Percentiles rank a stretch among this genome's conserved stretches.
These are phyloP conservation scores for Aythya baeri DNA, from an alignment of 2,113 vertebrate genomes.

Conservation along the genomic window DNA sequence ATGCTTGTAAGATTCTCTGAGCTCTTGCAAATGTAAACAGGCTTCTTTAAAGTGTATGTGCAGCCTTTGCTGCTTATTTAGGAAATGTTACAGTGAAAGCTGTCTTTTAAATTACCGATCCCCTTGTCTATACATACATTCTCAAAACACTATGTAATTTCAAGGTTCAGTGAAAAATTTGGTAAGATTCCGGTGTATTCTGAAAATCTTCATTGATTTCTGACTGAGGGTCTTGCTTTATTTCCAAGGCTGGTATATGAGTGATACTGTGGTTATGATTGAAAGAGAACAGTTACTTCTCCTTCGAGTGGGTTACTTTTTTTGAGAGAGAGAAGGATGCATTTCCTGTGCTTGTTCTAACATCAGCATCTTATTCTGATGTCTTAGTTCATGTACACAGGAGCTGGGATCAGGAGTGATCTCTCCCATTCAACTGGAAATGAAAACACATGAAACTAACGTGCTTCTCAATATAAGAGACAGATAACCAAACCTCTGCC, in stretches of 20 bases:
- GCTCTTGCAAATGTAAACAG: neutral
- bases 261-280: neutral
- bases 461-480: neutral
- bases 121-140: neutral
- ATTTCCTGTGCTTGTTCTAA: neutral
- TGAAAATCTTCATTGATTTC: neutral
- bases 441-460: rapidly evolving
- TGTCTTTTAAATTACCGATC: neutral
- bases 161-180: neutral
- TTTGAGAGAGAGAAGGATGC: neutral
- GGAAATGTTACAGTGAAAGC: neutral
- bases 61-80: neutral
- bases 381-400: neutral
- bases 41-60: neutral
- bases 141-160: neutral
- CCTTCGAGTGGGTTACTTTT: neutral
- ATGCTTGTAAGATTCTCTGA: neutral
- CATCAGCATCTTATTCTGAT: neutral
- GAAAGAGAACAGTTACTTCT: neutral
- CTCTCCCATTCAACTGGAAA: neutral
- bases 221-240: neutral
- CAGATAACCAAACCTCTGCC: neutral
- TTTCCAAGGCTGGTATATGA: neutral
- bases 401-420: neutral
- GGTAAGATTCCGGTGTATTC: neutral